Evolutionary conservation across 2,113 vertebrate genomes (phyloP), one percentile per base, ranked within the genome.

Genomic region (Propithecus coquereli): DNA sequence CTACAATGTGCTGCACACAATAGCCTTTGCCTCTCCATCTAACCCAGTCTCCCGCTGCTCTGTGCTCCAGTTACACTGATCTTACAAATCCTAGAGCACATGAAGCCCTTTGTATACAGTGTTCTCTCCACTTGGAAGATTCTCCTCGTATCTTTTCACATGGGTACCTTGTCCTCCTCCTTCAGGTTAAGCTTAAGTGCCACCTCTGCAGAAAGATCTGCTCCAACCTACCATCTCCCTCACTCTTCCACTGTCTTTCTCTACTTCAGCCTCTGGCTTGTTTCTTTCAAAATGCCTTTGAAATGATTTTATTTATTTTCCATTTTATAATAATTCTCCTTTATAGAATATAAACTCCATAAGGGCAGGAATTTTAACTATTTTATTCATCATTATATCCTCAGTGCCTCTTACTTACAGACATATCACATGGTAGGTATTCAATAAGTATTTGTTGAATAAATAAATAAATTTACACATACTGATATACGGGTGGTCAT

Each of bases 381-480:
- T 70, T 90, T 47, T 81, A 91, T 85, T 80, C 45, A 80, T 71
- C 40, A 45, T 37, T 61, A n/a, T 61, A 66, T 54, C n/a, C 52
- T 83, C 68, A n/a, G 57, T 76, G 50, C 18, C 77, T 88, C 43
- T 91, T 76, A 83, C 43, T 83, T 89, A 77, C 9, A 89, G 34
- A 32, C n/a, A 86, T 47, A 89, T 50, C 54, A 83, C 71, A 79
- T 40, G 43, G 43, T 27, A 94, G 37, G 40, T 87, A 94, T 85
- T 54, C 57, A 89, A 50, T 27, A 84, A 54, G 11, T 68, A 89
- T 47, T 71, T 50, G 10, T 52, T 88, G 18, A 94, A 76, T 77
- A 94, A 90, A n/a, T 86, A n/a, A 91, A 70, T 91, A 59, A 92
- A 80, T 85, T 89, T 27, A 89, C 14, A 80, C 2, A 90, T 25